Percentiles rank a stretch among this genome's conserved stretches.
Conservation (phyloP, 1,140 invertebrate genomes). For the Chironomus tepperi region DNA sequence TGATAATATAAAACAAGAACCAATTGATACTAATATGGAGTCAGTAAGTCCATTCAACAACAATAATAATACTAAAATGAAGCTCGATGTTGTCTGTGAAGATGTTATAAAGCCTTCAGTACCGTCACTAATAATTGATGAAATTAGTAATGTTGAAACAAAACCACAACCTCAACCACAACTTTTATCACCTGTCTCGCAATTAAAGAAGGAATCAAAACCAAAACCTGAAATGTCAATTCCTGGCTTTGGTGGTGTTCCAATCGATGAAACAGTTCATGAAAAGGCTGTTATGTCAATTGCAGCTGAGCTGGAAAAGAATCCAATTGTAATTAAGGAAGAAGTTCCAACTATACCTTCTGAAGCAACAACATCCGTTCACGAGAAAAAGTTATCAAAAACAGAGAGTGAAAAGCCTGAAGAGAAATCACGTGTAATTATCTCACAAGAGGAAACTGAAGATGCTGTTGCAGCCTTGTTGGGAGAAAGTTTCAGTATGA, state of each 20-base stretch:
- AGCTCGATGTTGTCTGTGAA: neutral
- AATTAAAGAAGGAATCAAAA: slow-evolving; percentile 40
- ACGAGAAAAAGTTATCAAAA: neutral
- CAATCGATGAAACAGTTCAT: slow-evolving; percentile 62
- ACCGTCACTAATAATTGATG: neutral
- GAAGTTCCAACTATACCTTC: slow-evolving; percentile 33
- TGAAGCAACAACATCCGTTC: slow-evolving; percentile 27
- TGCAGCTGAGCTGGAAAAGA: slow-evolving; percentile 44
- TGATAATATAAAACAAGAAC: slow-evolving; percentile 27
- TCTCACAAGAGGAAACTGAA: slow-evolving; percentile 86
- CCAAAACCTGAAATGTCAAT: slow-evolving; percentile 50
- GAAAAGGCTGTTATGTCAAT: slow-evolving; percentile 71
- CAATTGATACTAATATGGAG: slow-evolving; percentile 20
- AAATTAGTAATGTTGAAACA: neutral
- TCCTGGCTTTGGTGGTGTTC: slow-evolving; percentile 56
- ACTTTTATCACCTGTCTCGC: slow-evolving; percentile 28
- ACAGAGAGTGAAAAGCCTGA: slow-evolving; percentile 47
- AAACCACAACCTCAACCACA: slow-evolving; percentile 21
- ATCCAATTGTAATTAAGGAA: slow-evolving; percentile 40
- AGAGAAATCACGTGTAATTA: slow-evolving; percentile 71
- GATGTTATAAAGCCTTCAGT: neutral
- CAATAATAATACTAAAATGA: slow-evolving; percentile 14
- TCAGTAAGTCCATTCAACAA: neutral
- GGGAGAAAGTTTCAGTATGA: slow-evolving; percentile 68
- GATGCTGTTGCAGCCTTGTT: slow-evolving; percentile 81